These are phyloP conservation scores for Trididemnum clinides DNA, from an alignment of 23 tunicate genomes.

Conservation along the genomic window DNA sequence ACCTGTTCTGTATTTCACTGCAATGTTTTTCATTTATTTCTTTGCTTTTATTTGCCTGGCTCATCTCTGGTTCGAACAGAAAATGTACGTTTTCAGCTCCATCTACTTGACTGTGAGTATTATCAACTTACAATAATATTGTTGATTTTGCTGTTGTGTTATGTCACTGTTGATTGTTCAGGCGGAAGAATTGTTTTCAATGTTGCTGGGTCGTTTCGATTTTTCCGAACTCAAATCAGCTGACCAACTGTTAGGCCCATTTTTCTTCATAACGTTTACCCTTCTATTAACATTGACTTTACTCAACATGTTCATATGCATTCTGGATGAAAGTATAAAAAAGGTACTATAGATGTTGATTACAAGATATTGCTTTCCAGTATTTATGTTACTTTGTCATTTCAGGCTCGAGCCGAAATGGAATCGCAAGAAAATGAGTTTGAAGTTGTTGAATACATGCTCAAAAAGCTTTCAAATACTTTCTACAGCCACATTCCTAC, in stretches of 20 bases:
- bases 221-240: conserved; percentile 69
- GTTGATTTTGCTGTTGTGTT: too few relatives aligned
- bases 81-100: conserved; percentile 62
- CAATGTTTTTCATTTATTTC: conserved; percentile 76
- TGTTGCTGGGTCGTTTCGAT: conserved; percentile 81
- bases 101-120: conserved; percentile 46
- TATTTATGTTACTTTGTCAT: too few relatives aligned
- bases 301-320: conserved; percentile 77
- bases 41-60: conserved; percentile 62
- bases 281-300: conserved; percentile 51
- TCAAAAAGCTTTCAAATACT: conserved; percentile 10
- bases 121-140: too few relatives aligned
- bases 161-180: too few relatives aligned
- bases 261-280: conserved; percentile 75
- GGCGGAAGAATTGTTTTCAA: conserved; percentile 79
- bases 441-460: conserved; percentile 79
- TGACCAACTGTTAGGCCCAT: conserved; percentile 71
- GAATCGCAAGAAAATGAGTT: conserved; percentile 63
- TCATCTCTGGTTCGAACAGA: conserved; percentile 88
- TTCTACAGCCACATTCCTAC: neutral
- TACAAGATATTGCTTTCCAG: too few relatives aligned
- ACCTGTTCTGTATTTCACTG: conserved; percentile 45
- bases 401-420: conserved; percentile 68
- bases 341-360: conserved; percentile 34
- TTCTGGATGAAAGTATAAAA: conserved; percentile 87